Conservation (phyloP, 2,797 vertebrate species). For the Schizopygopsis malacanthus region DNA sequence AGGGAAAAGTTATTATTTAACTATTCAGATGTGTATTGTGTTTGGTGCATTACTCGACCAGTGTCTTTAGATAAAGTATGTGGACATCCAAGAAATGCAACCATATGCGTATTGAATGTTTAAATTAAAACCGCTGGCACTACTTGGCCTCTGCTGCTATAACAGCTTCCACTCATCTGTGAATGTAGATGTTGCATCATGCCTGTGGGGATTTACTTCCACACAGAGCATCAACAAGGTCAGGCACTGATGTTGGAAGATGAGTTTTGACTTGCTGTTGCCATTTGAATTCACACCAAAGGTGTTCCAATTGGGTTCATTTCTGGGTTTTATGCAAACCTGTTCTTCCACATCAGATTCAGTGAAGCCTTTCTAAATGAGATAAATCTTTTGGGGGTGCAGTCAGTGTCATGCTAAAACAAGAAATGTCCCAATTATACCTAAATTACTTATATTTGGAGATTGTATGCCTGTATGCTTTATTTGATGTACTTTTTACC, state of each 20-base stretch:
- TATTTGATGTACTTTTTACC: neutral
- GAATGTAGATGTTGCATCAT: conserved; percentile 1
- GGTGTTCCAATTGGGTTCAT: neutral
- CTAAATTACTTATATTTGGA: too few relatives aligned
- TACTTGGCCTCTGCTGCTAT: neutral
- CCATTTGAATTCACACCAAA: neutral
- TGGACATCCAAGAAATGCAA: neutral
- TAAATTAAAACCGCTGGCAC: neutral
- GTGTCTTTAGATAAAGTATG: neutral
- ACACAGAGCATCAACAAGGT: conserved; percentile 15
- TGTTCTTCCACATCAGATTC: neutral
- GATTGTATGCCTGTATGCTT: neutral
- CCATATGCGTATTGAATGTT: neutral
- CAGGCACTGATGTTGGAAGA: neutral
- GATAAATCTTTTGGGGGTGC: neutral
- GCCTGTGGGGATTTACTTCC: neutral
- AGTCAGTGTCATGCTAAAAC: neutral
- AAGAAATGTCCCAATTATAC: neutral
- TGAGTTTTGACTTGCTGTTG: neutral
- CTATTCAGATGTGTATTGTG: neutral
- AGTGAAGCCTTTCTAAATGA: neutral
- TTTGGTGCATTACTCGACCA: neutral
- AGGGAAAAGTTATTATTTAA: neutral
- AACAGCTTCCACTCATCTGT: neutral
- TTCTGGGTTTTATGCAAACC: neutral